phyloP scores from a whole-genome alignment of 2,888 invertebrate species.

The Lamellibrachia columna region DNA sequence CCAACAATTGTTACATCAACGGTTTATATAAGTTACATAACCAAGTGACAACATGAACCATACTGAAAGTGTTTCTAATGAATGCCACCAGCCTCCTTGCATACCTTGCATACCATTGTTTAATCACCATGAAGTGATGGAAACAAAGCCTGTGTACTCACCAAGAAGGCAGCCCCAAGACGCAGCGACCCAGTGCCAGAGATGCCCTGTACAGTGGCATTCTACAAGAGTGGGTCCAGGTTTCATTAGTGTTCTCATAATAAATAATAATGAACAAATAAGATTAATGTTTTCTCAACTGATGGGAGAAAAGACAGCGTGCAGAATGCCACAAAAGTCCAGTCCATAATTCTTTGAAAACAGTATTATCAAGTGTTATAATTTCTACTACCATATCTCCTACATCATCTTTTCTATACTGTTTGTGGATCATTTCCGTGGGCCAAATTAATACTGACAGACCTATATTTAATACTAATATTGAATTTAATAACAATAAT shows the following conservation, averaged over 20 bases:
- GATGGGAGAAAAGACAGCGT: no score
- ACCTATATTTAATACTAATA: no score
- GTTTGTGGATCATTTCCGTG: no score
- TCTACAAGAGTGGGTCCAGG: slow-evolving; percentile 65
- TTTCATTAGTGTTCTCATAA: not conserved
- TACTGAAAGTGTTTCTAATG: slow-evolving; percentile 13
- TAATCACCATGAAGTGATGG: no score
- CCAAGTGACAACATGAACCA: not conserved
- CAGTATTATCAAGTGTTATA: no score
- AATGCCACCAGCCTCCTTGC: not conserved
- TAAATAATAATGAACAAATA: not conserved
- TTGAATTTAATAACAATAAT: no score
- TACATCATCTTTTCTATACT: no score
- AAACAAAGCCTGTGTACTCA: slow-evolving; percentile 59
- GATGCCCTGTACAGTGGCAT: slow-evolving; percentile 81
- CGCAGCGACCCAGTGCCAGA: slow-evolving; percentile 98
- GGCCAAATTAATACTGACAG: no score
- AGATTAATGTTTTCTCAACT: no score
- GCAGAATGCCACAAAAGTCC: no score
- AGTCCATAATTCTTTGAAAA: no score
- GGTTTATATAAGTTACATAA: not conserved
- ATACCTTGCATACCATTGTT: not conserved
- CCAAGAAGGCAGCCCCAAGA: slow-evolving; percentile 88
- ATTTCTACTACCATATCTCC: no score
- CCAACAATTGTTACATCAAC: not conserved